Base-by-base conservation (phyloP, 2,113 vertebrate species). In the Gyps fulvus region DNA sequence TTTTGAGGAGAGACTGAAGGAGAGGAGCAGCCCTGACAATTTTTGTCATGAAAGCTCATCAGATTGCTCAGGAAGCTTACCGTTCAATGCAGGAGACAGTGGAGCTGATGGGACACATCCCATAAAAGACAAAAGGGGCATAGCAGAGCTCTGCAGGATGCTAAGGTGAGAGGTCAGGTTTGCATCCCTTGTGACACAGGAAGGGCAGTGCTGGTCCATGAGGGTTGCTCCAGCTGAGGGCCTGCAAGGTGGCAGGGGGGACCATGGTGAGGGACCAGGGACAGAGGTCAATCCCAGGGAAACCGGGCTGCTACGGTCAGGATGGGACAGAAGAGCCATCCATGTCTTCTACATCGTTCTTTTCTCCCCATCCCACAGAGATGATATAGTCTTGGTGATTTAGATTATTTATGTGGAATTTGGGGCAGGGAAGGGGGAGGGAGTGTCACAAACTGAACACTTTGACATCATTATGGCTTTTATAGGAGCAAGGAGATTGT, bases 371-470 rank as follows among this genome's bases (percentile, higher is more conserved):
- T 55, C 15, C 29, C 15, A 29, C 10, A 29, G n/a, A 69, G 22
- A 14, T 38, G 2, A 45, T 7, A 36, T 3, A 76, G 42, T 40
- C 26, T 81, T 71, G n/a, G 21, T 25, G 66, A 34, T 65, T 87
- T 58, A 52, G 27, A 13, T 78, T 20, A 76, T 89, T 65, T 91
- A 43, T 57, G 42, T 25, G 54, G 67, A 74, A 76, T 69, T 69
- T 57, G 22, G 70, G 26, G 36, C 4, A 0, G 0, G 36, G 3
- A 50, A 50, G 3, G 8, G 2, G 2, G 5, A 9, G 2, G 2
- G 5, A 9, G 6, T 78, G 55, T 50, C 85, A 90, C n/a, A 78
- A 66, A 70, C 83, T 23, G 65, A 66, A 38, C 42, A 52, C 11
- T 91, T 92, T 81, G 69, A 62, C 66, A 83, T 78, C 16, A 26